A percentile compares a stretch with the other conserved stretches of the same genome.
Conservation (phyloP, 2,888 invertebrate genomes). For the Thera britannica region DNA sequence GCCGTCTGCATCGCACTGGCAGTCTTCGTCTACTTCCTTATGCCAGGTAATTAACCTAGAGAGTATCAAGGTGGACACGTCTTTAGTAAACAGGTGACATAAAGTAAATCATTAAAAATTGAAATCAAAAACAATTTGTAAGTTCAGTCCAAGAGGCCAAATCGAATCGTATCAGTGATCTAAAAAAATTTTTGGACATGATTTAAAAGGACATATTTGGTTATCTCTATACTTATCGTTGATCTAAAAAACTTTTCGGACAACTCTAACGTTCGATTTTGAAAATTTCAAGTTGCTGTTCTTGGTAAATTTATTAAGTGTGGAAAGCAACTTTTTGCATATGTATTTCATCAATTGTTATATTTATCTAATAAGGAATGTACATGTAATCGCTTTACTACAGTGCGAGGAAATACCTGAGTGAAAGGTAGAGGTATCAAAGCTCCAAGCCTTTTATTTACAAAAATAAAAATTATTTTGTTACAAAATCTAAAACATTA, state of each 20-base stretch:
- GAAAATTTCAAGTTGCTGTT: too few relatives aligned
- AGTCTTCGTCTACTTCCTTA: conserved; percentile 79
- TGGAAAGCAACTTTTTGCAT: not conserved
- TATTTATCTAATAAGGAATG: conserved; percentile 1
- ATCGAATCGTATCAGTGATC: too few relatives aligned
- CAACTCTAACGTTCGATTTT: too few relatives aligned
- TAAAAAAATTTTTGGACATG: too few relatives aligned
- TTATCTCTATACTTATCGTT: too few relatives aligned
- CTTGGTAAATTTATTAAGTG: too few relatives aligned
- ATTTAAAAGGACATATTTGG: too few relatives aligned
- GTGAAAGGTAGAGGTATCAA: conserved; percentile 28
- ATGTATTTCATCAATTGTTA: conserved; percentile 2
- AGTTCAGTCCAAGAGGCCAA: too few relatives aligned
- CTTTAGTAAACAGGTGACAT: not conserved
- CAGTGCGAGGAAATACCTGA: conserved; percentile 11
- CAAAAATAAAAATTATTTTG: conserved; percentile 4
- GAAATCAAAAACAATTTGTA: too few relatives aligned
- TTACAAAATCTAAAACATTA: conserved; percentile 1
- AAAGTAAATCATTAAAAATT: not conserved
- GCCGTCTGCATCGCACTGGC: conserved; percentile 77
- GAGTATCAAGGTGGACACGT: not conserved
- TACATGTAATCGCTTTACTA: conserved; percentile 8
- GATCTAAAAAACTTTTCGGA: too few relatives aligned
- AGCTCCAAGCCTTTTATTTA: conserved; percentile 8
- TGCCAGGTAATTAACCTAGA: conserved; percentile 65